phyloP scores from a whole-genome alignment of 2,888 invertebrate species.

The Parnassius apollo region DNA sequence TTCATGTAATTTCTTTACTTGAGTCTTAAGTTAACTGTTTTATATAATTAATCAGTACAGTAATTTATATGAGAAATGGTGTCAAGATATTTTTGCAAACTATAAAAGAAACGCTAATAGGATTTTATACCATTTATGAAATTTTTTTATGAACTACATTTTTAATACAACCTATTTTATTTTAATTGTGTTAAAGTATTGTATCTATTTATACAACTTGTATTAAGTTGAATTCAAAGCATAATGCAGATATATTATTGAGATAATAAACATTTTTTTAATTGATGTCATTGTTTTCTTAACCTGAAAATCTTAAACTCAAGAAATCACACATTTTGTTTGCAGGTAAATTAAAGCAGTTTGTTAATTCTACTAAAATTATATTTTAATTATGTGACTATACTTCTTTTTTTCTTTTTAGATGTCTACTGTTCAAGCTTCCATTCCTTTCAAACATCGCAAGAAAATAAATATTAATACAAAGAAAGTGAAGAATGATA shows the following conservation, averaged over 20 bases:
- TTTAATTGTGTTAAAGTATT: slow-evolving; percentile 8
- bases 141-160: slow-evolving; percentile 1
- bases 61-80: no score
- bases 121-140: slow-evolving; percentile 3
- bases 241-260: slow-evolving; percentile 17
- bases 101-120: neutral
- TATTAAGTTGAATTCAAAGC: slow-evolving; percentile 18
- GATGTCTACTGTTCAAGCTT: slow-evolving; percentile 72
- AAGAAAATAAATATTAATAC: slow-evolving; percentile 59
- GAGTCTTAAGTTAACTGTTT: neutral
- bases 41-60: no score
- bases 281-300: slow-evolving; percentile 8
- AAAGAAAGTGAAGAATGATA: slow-evolving; percentile 52
- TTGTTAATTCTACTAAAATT: neutral
- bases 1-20: neutral
- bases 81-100: no score
- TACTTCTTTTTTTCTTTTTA: slow-evolving; percentile 37
- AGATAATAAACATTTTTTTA: slow-evolving; percentile 17
- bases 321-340: neutral
- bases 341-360: neutral
- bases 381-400: neutral
- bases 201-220: slow-evolving; percentile 28
- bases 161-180: slow-evolving; percentile 2
- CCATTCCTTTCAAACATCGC: slow-evolving; percentile 72
- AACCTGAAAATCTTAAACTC: neutral